phyloP scores from a whole-genome alignment of 2,797 vertebrate species.

The Otolemur crassicaudatus region DNA sequence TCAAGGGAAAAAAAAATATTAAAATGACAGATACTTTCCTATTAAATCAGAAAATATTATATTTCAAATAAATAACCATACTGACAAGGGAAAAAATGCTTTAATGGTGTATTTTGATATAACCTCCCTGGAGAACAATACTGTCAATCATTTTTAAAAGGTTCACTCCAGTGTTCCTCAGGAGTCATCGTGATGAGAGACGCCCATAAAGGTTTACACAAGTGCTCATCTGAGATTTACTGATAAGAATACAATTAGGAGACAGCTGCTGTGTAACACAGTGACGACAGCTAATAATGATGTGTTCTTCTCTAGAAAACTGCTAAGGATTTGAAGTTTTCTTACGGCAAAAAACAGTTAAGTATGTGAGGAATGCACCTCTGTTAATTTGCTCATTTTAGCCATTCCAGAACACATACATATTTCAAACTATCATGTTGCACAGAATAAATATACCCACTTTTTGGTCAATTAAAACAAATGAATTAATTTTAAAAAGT shows the following conservation, averaged over 20 bases:
- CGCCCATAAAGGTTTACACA: not conserved
- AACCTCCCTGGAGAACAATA: not conserved
- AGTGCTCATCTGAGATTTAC: not conserved
- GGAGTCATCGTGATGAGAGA: not conserved
- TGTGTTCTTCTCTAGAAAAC: not conserved
- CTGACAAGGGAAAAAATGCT: not conserved
- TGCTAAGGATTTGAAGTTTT: not conserved
- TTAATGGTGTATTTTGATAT: not conserved
- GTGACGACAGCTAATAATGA: not conserved
- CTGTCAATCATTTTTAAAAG: not conserved
- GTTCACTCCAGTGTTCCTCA: not conserved
- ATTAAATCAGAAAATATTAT: not conserved
- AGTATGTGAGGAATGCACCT: not conserved
- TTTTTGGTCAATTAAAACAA: not conserved
- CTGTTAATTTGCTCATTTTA: not conserved
- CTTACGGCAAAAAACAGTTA: not conserved
- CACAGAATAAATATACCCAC: not conserved
- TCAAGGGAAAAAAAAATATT: slow-evolving; percentile 12
- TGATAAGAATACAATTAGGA: slow-evolving; percentile 28
- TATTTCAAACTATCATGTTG: not conserved
- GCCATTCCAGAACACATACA: not conserved
- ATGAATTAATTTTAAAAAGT: not conserved
- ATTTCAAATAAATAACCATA: not conserved
- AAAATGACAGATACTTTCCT: slow-evolving; percentile 27
- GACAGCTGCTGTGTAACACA: not conserved